Evolutionary conservation across 2,888 invertebrate species (phyloP), one percentile per base, ranked within the genome.

Genomic region (Hydropsyche betteni): DNA sequence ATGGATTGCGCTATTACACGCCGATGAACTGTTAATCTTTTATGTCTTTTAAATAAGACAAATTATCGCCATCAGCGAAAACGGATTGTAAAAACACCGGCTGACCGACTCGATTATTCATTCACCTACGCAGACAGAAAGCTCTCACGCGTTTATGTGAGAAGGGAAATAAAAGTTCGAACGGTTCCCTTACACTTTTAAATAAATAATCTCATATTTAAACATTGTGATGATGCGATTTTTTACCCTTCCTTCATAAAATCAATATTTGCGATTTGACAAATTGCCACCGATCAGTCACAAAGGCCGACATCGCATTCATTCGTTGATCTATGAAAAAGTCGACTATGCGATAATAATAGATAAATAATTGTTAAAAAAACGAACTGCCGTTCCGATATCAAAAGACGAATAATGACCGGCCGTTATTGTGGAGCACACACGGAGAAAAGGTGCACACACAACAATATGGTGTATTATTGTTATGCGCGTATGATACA

Each of bases 351-450:
- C 69, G 76, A 78, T 78, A 78, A 78, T 76, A 75, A 78, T 76
- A 75, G 75, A 76, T 76, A 76, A 78, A 74, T 78, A 78, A 78
- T 78, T 78, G 78, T 72, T 72, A 55, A 72, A 74, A 78, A 76
- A 76, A 74, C 75, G 36, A 52, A 76, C 72, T 61, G 76, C 74
- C 74, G 74, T 70, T 70, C 74, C 71, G 75, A 77, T 73, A 74
- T 76, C 74, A 77, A 76, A 76, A 74, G 72, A 74, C 36, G 70
- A 76, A 77, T 70, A 74, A 74, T 76, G 58, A 73, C 71, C 53
- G 52, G 33, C 36, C 44, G 50, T 69, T 50, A 75, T 77, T 77
- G 77, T 75, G 69, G 53, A 64, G 44, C 55, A 77, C 72, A 76
- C 55, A 75, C 53, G 38, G 38, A 71, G 58, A 58, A 34, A 14